Conservation (phyloP, 1,140 invertebrate genomes). For the Antheraea mylitta region DNA sequence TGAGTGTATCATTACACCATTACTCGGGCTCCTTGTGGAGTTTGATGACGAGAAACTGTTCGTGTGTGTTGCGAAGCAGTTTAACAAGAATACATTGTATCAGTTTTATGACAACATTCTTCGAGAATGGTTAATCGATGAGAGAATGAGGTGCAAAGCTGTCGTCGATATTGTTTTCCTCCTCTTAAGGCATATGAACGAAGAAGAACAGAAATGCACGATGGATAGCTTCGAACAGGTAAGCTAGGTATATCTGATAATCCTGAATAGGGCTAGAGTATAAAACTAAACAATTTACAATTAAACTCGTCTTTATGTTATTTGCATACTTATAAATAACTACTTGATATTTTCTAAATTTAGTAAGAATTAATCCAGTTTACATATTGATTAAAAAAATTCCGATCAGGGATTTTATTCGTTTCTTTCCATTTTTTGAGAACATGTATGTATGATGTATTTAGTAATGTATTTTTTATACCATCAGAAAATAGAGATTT, state of each 20-base stretch:
- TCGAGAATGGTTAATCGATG: constrained; percentile 35
- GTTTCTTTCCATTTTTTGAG: too few relatives aligned
- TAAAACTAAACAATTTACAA: too few relatives aligned
- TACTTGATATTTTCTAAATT: too few relatives aligned
- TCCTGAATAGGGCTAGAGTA: too few relatives aligned
- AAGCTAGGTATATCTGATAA: neutral
- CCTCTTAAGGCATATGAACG: constrained; percentile 35
- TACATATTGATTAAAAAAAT: too few relatives aligned
- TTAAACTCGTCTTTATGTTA: neutral
- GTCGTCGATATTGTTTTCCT: constrained; percentile 48
- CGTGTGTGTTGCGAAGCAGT: constrained; percentile 28
- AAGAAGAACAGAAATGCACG: constrained; percentile 41
- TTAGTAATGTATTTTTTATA: too few relatives aligned
- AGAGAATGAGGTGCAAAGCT: constrained; percentile 39
- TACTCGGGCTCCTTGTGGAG: constrained; percentile 37
- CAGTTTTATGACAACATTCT: constrained; percentile 41
- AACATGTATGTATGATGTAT: too few relatives aligned
- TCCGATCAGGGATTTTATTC: too few relatives aligned
- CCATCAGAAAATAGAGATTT: too few relatives aligned
- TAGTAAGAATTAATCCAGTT: too few relatives aligned
- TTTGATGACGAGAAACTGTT: constrained; percentile 38
- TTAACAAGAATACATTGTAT: constrained; percentile 22
- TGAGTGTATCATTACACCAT: constrained; percentile 21
- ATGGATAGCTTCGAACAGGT: constrained; percentile 47
- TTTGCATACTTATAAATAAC: neutral